phyloP scores from a whole-genome alignment of 2,113 vertebrate genomes.

The Garra rufa region DNA sequence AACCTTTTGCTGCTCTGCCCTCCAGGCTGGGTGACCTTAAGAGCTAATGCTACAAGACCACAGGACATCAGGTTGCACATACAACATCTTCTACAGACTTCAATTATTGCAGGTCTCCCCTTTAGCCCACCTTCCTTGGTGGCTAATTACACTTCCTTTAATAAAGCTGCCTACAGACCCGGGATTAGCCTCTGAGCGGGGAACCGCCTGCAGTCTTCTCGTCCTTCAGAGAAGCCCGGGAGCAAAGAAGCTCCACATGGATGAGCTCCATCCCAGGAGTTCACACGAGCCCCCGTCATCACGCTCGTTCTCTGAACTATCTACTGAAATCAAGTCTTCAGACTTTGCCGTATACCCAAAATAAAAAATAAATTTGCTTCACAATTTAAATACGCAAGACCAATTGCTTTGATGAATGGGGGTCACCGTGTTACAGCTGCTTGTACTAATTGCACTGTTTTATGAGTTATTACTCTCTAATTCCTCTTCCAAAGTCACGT shows the following conservation, averaged over 20 bases:
- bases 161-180: conserved; percentile 74
- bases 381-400: conserved; percentile 63
- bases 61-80: conserved; percentile 67
- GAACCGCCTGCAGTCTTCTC: conserved; percentile 35
- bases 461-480: conserved; percentile 73
- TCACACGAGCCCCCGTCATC: conserved; percentile 1
- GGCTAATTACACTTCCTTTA: conserved; percentile 80
- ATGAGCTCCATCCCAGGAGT: conserved; percentile 6
- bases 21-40: conserved; percentile 74
- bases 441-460: conserved; percentile 75
- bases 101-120: conserved; percentile 76
- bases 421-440: conserved; percentile 75
- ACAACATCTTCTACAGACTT: conserved; percentile 70
- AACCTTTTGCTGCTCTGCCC: conserved; percentile 62
- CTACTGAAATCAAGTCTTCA: conserved; percentile 17
- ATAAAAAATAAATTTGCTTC: conserved; percentile 54
- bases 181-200: conserved; percentile 70
- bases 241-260: conserved; percentile 62
- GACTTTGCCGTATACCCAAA: conserved; percentile 36
- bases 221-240: conserved; percentile 72
- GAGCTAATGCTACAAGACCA: conserved; percentile 70
- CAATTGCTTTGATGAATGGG: conserved; percentile 74
- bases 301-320: conserved; percentile 3
- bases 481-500: conserved; percentile 59
- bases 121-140: conserved; percentile 69